Percentiles rank a stretch among this genome's conserved stretches.
These are phyloP conservation scores for Apeira syringaria DNA, from an alignment of 2,888 invertebrate genomes.

Conservation along the genomic window DNA sequence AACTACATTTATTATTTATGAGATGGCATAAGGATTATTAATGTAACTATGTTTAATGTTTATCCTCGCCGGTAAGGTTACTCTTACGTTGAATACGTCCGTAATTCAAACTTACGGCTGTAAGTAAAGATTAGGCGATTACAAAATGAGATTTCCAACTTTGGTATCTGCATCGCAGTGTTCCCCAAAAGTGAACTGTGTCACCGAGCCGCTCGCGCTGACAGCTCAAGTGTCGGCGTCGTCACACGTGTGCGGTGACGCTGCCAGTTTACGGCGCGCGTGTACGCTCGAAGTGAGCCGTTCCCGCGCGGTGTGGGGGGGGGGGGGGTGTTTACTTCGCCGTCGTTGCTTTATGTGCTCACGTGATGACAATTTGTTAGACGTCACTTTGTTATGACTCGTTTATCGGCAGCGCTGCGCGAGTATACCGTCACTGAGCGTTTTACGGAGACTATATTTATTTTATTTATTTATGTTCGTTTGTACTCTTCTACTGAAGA, in stretches of 20 bases:
- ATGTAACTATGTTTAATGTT: no score
- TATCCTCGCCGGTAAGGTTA: no score
- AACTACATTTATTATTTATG: no score
- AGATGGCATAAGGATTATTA: no score
- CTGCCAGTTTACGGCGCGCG: neutral
- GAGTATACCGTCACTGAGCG: conserved; percentile 17
- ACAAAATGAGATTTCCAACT: neutral
- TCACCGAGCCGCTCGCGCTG: conserved; percentile 6
- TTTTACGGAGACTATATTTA: conserved; percentile 8
- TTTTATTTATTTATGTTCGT: conserved; percentile 17
- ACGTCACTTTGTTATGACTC: conserved; percentile 20
- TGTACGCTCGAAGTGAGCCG: conserved; percentile 6
- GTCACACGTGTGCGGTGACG: neutral
- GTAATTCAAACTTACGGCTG: neutral
- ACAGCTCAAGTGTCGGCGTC: conserved; percentile 4
- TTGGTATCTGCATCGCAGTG: neutral
- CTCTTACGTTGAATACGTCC: no score
- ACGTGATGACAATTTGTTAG: conserved; percentile 18
- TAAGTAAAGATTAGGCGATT: no score
- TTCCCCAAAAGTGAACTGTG: neutral
- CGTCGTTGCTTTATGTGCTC: conserved; percentile 10
- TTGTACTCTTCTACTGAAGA: no score
- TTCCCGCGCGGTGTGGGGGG: neutral
- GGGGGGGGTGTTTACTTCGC: conserved; percentile 4
- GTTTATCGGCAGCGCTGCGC: conserved; percentile 17